Conservation (phyloP, 2,888 invertebrate genomes). For the Drosophila leonis region DNA sequence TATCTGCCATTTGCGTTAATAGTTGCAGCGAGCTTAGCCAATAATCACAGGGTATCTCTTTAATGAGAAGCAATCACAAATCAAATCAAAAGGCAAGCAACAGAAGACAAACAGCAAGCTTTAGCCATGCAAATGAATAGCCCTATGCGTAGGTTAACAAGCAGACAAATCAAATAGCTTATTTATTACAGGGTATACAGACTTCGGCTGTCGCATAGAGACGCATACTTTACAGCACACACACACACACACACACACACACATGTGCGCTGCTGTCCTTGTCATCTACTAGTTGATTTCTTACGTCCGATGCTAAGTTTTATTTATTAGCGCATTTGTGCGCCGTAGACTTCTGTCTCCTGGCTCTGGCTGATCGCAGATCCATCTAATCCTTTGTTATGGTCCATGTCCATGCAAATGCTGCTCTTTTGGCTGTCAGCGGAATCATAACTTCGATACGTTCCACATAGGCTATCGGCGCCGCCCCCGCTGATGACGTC, state of each 20-base stretch:
- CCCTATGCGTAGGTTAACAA: not conserved
- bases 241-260: constrained; percentile 28
- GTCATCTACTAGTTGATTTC: constrained; percentile 63
- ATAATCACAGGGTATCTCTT: constrained; percentile 19
- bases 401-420: constrained; percentile 59
- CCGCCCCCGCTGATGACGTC: constrained; percentile 47
- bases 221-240: constrained; percentile 20
- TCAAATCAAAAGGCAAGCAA: constrained; percentile 3
- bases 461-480: constrained; percentile 17
- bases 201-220: not conserved
- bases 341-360: not conserved
- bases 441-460: constrained; percentile 53
- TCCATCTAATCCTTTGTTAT: constrained; percentile 62
- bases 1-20: constrained; percentile 39
- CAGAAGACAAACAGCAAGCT: constrained; percentile 3
- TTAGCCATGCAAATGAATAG: constrained; percentile 4
- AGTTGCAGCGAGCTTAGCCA: constrained; percentile 14
- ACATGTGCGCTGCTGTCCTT: constrained; percentile 27
- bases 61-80: constrained; percentile 33
- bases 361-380: constrained; percentile 2
- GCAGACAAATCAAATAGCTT: constrained; percentile 16
- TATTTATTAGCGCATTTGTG: constrained; percentile 65
- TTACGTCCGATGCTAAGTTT: constrained; percentile 75
- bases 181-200: constrained; percentile 30
- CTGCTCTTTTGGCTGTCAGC: constrained; percentile 42